Percentiles rank a stretch among this genome's conserved stretches.
phyloP scores from a whole-genome alignment of 30 jellyfish, hydroid and myxozoan species.

The Turritopsis dohrnii region DNA sequence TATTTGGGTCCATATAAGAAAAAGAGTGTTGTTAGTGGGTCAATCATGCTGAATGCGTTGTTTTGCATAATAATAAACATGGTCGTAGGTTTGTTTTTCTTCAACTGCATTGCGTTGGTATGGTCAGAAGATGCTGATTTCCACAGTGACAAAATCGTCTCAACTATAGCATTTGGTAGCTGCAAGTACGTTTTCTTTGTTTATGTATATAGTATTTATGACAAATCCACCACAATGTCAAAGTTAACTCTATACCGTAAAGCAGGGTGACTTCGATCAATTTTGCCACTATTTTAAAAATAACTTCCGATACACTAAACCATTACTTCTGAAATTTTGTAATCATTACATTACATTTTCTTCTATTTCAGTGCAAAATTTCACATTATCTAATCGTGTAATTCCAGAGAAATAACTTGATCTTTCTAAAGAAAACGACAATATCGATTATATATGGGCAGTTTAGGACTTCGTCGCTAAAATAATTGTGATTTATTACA shows the following conservation, averaged over 20 bases:
- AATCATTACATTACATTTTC: not conserved
- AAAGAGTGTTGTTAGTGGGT: not conserved
- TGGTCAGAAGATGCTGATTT: constrained; percentile 43
- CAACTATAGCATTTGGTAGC: constrained; percentile 83
- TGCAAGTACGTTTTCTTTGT: constrained; percentile 62
- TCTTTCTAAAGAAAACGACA: no score
- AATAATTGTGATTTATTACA: no score
- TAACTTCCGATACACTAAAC: not conserved
- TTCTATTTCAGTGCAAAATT: no score
- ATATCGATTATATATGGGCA: no score
- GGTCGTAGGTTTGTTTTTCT: not conserved
- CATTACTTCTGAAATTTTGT: not conserved
- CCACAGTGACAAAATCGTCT: constrained; percentile 33
- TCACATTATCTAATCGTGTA: no score
- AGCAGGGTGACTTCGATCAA: not conserved
- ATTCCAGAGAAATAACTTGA: no score
- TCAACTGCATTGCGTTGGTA: not conserved
- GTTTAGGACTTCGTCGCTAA: no score
- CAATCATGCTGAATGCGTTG: not conserved
- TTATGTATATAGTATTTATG: not conserved
- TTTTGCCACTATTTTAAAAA: no score
- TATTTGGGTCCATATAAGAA: not conserved
- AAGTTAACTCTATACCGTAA: no score
- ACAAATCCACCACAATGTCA: no score
- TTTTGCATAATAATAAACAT: not conserved